A percentile compares a stretch with the other conserved stretches of the same genome.
Evolutionary conservation across 2,113 vertebrate genomes (phyloP).

Genomic region (Brienomyrus longianalis): DNA sequence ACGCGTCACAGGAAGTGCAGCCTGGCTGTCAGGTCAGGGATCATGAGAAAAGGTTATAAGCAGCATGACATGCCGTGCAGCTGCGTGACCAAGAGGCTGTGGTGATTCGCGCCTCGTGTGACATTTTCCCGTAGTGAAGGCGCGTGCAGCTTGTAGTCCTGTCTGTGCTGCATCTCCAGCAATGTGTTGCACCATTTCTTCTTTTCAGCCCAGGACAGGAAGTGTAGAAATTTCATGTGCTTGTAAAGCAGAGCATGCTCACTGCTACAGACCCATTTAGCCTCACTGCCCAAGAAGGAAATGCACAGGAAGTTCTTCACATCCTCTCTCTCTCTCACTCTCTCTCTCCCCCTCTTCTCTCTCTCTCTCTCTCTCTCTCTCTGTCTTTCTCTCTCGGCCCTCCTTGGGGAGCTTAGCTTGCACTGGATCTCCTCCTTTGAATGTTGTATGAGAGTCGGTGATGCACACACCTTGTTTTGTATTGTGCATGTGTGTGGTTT

Average conservation of each 20-base stretch:
- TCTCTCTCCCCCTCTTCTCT: not conserved
- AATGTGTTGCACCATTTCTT: not conserved
- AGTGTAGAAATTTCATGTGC: not conserved
- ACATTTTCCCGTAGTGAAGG: not conserved
- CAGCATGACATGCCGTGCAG: not conserved
- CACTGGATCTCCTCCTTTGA: not conserved
- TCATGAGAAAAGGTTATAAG: not conserved
- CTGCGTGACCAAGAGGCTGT: not conserved
- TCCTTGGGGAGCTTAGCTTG: not conserved
- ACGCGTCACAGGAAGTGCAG: not conserved
- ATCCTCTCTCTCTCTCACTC: not conserved
- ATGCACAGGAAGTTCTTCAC: constrained; percentile 49
- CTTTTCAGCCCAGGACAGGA: not conserved
- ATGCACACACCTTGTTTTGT: not conserved
- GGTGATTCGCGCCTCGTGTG: not conserved
- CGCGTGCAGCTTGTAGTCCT: not conserved
- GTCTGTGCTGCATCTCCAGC: not conserved
- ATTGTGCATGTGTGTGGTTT: not conserved
- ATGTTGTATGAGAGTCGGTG: not conserved
- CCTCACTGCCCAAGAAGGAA: constrained; percentile 22
- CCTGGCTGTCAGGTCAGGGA: not conserved
- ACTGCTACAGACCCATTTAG: not conserved
- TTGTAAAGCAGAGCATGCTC: not conserved
- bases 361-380: not conserved
- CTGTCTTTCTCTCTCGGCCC: not conserved